Percentiles rank a stretch among this genome's conserved stretches.
phyloP scores from a whole-genome alignment of 2,888 invertebrate genomes.

The Thereva nobilitata region DNA sequence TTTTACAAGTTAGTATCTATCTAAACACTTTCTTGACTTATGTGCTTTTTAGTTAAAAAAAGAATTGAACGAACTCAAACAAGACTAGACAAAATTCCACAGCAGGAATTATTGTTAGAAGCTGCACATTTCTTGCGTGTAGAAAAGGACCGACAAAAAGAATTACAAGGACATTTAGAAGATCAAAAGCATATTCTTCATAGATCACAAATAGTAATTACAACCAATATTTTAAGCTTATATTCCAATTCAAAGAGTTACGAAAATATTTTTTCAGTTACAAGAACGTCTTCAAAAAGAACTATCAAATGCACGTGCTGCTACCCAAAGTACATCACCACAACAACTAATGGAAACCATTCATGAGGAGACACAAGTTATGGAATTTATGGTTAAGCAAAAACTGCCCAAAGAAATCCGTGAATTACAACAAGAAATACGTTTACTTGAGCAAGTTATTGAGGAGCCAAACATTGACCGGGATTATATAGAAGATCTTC shows the following conservation, averaged over 20 bases:
- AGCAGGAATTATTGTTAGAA: slow-evolving; percentile 45
- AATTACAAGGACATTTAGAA: slow-evolving; percentile 43
- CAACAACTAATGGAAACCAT: slow-evolving; percentile 42
- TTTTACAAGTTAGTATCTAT: background rate
- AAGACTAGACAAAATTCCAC: slow-evolving; percentile 44
- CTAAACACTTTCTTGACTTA: background rate
- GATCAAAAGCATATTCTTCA: slow-evolving; percentile 43
- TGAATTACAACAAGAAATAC: slow-evolving; percentile 66
- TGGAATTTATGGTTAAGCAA: slow-evolving; percentile 75
- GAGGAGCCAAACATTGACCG: slow-evolving; percentile 69
- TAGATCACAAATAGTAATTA: slow-evolving; percentile 36
- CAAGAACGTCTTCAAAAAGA: slow-evolving; percentile 44
- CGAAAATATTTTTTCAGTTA: slow-evolving; percentile 14
- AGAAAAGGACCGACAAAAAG: slow-evolving; percentile 45
- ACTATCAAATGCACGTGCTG: slow-evolving; percentile 40
- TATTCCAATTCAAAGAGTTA: too few relatives aligned
- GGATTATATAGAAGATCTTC: slow-evolving; percentile 66
- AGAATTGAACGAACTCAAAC: slow-evolving; percentile 44
- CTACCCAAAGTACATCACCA: slow-evolving; percentile 43
- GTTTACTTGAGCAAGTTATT: slow-evolving; percentile 70
- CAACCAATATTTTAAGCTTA: too few relatives aligned
- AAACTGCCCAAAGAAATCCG: slow-evolving; percentile 76
- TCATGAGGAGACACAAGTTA: slow-evolving; percentile 57
- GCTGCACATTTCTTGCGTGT: slow-evolving; percentile 43
- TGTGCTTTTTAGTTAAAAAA: slow-evolving; percentile 41